Evolutionary conservation across 2,797 vertebrate species (phyloP).

Genomic region (Erethizon dorsatum): DNA sequence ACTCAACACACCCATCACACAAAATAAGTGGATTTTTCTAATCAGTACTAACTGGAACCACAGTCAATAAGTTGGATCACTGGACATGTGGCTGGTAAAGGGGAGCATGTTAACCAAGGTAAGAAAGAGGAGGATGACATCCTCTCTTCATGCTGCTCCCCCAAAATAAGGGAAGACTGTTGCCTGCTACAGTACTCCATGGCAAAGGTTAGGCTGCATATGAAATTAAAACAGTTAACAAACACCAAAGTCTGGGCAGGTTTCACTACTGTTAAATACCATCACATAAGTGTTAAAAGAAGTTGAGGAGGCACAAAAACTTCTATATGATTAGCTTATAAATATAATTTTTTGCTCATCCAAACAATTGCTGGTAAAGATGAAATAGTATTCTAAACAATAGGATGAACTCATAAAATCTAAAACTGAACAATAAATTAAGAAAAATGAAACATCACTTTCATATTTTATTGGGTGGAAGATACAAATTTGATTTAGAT

Average conservation of each 20-base stretch:
- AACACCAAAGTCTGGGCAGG: not conserved
- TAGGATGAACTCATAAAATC: not conserved
- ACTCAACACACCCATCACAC: not conserved
- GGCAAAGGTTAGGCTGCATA: not conserved
- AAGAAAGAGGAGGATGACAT: not conserved
- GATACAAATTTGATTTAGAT: not conserved
- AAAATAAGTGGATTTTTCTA: not conserved
- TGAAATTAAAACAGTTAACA: not conserved
- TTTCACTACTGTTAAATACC: not conserved
- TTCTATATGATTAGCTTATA: not conserved
- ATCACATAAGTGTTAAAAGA: not conserved
- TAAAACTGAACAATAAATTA: not conserved
- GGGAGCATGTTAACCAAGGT: not conserved
- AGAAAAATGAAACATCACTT: not conserved
- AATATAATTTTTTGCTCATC: not conserved
- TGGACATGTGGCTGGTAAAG: not conserved
- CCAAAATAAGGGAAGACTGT: not conserved
- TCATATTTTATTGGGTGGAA: not conserved
- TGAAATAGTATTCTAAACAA: not conserved
- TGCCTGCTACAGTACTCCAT: not conserved
- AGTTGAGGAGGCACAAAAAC: conserved; percentile 5
- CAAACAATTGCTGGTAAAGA: not conserved
- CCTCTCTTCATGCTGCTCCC: not conserved
- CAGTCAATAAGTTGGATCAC: not conserved
- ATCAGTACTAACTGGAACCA: not conserved